Evolutionary conservation across 2,113 vertebrate species (phyloP).

Genomic region (Empidonax traillii): DNA sequence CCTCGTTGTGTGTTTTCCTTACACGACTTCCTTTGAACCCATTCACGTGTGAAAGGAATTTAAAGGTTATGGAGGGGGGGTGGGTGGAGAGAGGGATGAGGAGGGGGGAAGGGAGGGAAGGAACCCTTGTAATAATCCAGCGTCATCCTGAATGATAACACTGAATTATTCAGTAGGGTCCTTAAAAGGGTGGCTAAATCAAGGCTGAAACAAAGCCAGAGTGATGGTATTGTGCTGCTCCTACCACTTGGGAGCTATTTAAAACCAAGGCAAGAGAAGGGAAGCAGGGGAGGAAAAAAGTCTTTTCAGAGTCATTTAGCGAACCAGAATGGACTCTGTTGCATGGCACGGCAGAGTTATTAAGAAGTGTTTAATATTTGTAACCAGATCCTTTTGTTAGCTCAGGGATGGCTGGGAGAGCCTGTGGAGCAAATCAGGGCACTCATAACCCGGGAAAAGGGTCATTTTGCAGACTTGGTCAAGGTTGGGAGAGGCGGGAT

Average conservation of each 20-base stretch:
- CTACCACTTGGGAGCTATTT: slow-evolving; percentile 70
- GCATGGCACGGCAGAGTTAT: slow-evolving; percentile 74
- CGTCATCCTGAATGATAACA: slow-evolving; percentile 86
- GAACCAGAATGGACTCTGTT: slow-evolving; percentile 71
- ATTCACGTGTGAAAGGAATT: slow-evolving; percentile 82
- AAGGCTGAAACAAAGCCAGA: slow-evolving; percentile 75
- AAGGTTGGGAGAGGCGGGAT: not conserved
- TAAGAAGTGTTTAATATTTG: slow-evolving; percentile 87
- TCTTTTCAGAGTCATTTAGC: slow-evolving; percentile 73
- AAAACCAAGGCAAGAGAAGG: slow-evolving; percentile 48
- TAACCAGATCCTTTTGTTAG: slow-evolving; percentile 71
- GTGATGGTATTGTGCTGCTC: slow-evolving; percentile 71
- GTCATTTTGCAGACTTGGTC: not conserved
- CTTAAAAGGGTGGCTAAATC: slow-evolving; percentile 83
- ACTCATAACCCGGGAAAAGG: not conserved
- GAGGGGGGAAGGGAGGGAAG: slow-evolving; percentile 35
- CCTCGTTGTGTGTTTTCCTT: slow-evolving; percentile 83
- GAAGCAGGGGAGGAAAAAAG: slow-evolving; percentile 63
- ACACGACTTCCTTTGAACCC: slow-evolving; percentile 81
- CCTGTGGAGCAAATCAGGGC: not conserved
- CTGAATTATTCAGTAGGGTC: slow-evolving; percentile 92
- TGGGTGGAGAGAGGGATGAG: slow-evolving; percentile 15
- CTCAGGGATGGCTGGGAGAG: not conserved
- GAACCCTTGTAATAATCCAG: slow-evolving; percentile 55
- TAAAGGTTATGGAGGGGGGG: slow-evolving; percentile 70